Base-by-base conservation (phyloP, 1,140 invertebrate species). In the Lepidostoma basale region DNA sequence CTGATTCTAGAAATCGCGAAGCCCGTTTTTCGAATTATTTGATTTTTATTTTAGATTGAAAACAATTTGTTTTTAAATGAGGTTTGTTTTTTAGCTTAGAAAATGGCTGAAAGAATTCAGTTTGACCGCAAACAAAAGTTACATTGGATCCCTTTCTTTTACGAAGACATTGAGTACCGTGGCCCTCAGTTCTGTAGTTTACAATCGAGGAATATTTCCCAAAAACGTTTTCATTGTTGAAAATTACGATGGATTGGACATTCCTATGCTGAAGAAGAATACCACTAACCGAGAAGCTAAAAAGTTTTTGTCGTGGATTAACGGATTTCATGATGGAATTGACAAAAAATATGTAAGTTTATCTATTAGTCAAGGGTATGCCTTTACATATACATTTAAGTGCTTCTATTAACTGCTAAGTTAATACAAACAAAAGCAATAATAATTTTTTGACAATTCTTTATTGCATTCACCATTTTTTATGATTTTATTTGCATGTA, bases 281-380 rank as follows among this genome's bases (percentile, higher is more conserved):
- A 28, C 58, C 5, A 16, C 5, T 1, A 54, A 14, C 22, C 3
- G 28, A 16, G 16, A 39, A 16, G 45, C 59, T 20, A 54, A 42
- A 40, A 12, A 8, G n/a, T 36, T 64, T 18, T 58, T 58, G 22
- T 40, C 39, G 16, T 59, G 49, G 60, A 63, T 69, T 20, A 44
- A 3, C 10, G 36, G 44, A n/a, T 14, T 36, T 6, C 26, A 36
- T 33, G 67, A 58, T 16, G 33, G 60, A 0, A 58, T 69, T 5
- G 60, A 69, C 6, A 63, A 69, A 25, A 25, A 69, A 69, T 69
- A 64, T 69, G 67, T 69, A 44, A 58, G 22, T 60, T 23, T 16
- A 14, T 10, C n/a, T 56, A 28, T 5, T 28, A n/a, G n/a, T n/a
- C n/a, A n/a, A n/a, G n/a, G n/a, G n/a, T n/a, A n/a, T n/a, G n/a